Conservation (phyloP, 2,797 vertebrate genomes). For the Protonibea diacanthus region DNA sequence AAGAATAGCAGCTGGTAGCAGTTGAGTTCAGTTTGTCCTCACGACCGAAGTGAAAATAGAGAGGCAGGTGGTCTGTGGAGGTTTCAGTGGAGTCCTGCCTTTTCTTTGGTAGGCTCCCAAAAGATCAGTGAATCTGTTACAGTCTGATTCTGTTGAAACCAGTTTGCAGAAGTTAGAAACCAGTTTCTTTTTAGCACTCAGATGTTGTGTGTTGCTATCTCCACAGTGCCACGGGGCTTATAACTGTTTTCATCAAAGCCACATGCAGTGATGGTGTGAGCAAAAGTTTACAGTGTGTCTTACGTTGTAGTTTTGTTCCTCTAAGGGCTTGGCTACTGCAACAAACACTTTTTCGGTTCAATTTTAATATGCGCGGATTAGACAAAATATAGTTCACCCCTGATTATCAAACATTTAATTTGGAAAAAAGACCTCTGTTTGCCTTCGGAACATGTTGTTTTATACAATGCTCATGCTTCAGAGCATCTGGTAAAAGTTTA, state of each 20-base stretch:
- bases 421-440: slow-evolving; percentile 8
- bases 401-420: slow-evolving; percentile 23
- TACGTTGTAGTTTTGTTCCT: not conserved
- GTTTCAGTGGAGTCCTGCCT: not conserved
- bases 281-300: not conserved
- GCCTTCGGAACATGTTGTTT: slow-evolving; percentile 13
- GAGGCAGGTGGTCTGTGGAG: not conserved
- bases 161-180: not conserved
- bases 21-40: not conserved
- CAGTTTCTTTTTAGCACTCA: not conserved
- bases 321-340: not conserved
- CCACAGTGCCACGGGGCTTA: not conserved
- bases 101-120: not conserved
- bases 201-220: not conserved
- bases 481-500: slow-evolving; percentile 53
- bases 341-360: not conserved
- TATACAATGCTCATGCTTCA: slow-evolving; percentile 28
- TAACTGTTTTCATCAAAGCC: not conserved
- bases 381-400: not conserved
- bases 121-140: not conserved
- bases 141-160: not conserved
- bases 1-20: not conserved
- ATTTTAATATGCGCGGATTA: not conserved
- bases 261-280: not conserved
- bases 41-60: not conserved